Evolutionary conservation across 2,797 vertebrate genomes (phyloP), one percentile per base, ranked within the genome.

Genomic region (Pangasius macronema): DNA sequence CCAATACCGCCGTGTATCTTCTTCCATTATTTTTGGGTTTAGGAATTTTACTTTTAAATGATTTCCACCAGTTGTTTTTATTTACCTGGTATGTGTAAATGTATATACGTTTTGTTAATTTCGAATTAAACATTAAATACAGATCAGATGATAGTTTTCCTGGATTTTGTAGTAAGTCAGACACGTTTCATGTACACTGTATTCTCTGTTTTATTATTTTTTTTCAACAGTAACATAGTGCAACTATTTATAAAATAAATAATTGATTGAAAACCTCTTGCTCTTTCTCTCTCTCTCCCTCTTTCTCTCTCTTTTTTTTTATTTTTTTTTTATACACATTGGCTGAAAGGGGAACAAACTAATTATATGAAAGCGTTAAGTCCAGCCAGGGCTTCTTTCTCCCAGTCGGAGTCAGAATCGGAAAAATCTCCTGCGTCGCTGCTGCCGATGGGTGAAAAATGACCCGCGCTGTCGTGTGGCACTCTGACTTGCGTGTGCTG

Each of bases 401-500:
- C 96, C 96, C 97, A 97, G 86, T 96, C 97, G 0, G 96, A 96
- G 82, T 96, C 95, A 0, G 95, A 96, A 87, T 96, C 95, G 0
- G 94, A 94, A 57, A 96, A 94, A 42, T 96, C 94, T 10, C 93
- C 92, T 0, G 85, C 84, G 46, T 95, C 93, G 0, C 91, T 89
- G 39, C 92, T 86, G 4, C 93, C 94, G 46, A 95, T 91, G 0
- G 95, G 95, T n/a, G 95, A 96, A 88, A 96, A 96, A 77, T 92
- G 94, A 61, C 83, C 89, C 86, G 95, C 94, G 75, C 73, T 30
- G n/a, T 91, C 92, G 0, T 88, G 86, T 0, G 91, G 82, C 8
- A 85, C 18, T 61, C 90, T 90, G 46, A 87, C 36, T 0, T 87
- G 91, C 0, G 89, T 82, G 14, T 91, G 93, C 86, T 91, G 94